phyloP scores from a whole-genome alignment of 2,797 vertebrate genomes.

The Syngnathus acus region DNA sequence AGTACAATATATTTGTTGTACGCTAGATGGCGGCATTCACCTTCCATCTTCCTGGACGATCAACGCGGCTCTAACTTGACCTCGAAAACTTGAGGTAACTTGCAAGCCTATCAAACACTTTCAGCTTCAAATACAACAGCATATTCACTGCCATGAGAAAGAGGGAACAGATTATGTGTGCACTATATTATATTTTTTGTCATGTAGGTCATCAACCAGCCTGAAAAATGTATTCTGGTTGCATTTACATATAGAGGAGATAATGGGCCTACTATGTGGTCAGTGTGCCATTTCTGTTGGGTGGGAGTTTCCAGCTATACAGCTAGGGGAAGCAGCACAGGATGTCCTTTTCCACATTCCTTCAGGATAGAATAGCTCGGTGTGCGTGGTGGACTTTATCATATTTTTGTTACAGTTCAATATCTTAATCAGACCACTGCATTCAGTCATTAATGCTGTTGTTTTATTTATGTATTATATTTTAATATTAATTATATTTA shows the following conservation, averaged over 20 bases:
- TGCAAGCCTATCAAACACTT: neutral
- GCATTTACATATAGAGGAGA: neutral
- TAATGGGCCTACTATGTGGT: neutral
- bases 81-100: neutral
- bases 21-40: constrained; percentile 1
- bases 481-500: too few species aligned
- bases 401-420: too few species aligned
- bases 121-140: neutral
- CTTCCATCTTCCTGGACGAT: neutral
- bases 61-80: neutral
- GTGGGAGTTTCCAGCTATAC: constrained; percentile 66
- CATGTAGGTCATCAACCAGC: neutral
- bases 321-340: constrained; percentile 63
- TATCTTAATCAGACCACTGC: too few species aligned
- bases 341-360: constrained; percentile 69
- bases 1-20: neutral
- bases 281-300: constrained; percentile 49
- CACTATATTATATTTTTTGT: neutral
- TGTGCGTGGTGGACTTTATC: neutral
- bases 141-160: neutral
- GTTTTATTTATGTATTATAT: too few species aligned
- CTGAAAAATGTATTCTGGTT: neutral
- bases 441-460: too few species aligned
- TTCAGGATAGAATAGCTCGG: constrained; percentile 39
- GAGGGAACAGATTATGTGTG: too few species aligned